phyloP scores from a whole-genome alignment of 2,797 vertebrate species.

The Centroberyx gerrardi region DNA sequence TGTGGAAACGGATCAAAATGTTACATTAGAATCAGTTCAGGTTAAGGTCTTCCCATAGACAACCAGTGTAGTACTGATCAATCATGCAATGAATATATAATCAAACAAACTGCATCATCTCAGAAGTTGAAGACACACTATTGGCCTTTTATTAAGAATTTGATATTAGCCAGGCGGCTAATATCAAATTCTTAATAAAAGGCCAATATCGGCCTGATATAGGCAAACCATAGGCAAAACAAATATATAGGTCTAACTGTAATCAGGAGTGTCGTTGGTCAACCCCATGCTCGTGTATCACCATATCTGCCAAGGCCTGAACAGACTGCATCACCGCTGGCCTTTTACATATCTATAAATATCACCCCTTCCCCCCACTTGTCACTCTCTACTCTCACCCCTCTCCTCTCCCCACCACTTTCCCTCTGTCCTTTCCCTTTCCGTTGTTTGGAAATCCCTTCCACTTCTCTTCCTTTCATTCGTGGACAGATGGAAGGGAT shows the following conservation, averaged over 20 bases:
- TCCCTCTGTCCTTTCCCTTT: constrained; percentile 11
- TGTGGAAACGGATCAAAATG: no score
- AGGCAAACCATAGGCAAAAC: no score
- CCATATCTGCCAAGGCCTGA: constrained; percentile 56
- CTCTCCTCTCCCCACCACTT: constrained; percentile 10
- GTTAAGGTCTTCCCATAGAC: no score
- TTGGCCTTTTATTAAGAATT: no score
- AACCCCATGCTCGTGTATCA: constrained; percentile 23
- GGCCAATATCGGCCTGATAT: no score
- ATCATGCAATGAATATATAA: no score
- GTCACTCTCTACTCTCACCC: constrained; percentile 50
- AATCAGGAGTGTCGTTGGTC: constrained; percentile 18
- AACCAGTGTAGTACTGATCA: no score
- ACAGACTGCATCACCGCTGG: constrained; percentile 73
- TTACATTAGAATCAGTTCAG: no score
- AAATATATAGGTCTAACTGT: background rate
- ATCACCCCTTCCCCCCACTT: constrained; percentile 54
- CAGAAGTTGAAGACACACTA: no score
- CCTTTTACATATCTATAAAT: constrained; percentile 86
- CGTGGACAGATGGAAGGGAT: background rate
- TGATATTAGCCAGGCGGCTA: no score
- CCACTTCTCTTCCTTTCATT: background rate
- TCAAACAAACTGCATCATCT: no score
- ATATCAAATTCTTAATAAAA: no score
- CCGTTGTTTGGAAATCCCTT: constrained; percentile 37